These are phyloP conservation scores for Epizoanthus stellaris DNA, from an alignment of 92 coral and sea anemone genomes.

Conservation along the genomic window DNA sequence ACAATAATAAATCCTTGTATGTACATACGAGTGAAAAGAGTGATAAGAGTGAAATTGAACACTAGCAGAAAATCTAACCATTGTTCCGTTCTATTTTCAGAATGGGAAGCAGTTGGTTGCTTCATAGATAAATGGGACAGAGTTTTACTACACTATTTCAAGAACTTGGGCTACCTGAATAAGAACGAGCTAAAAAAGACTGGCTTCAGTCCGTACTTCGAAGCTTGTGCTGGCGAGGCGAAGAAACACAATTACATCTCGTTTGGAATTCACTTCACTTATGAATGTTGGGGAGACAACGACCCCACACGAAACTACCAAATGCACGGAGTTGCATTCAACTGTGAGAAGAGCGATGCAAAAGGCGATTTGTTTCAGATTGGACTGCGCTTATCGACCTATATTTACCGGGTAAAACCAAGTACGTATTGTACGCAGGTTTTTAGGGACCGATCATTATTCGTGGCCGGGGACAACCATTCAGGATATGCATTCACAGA, in stretches of 20 bases:
- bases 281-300: conserved; percentile 24
- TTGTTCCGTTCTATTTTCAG: neutral
- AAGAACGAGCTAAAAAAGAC: neutral
- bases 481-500: too few species aligned
- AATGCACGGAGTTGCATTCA: conserved; percentile 1
- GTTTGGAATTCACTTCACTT: neutral
- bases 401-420: neutral
- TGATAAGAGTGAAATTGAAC: too few species aligned
- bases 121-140: conserved; percentile 7
- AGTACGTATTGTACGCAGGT: neutral
- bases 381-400: neutral
- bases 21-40: too few species aligned
- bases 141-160: conserved; percentile 7
- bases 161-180: neutral
- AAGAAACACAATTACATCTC: conserved; percentile 3
- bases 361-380: neutral
- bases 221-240: neutral
- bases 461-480: too few species aligned
- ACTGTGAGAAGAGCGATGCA: conserved; percentile 9
- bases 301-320: conserved; percentile 12
- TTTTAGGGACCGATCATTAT: too few species aligned
- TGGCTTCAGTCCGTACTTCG: conserved; percentile 23
- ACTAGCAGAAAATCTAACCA: too few species aligned
- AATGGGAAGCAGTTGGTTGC: conserved; percentile 30
- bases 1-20: too few species aligned